Base-by-base conservation (phyloP, 1,140 invertebrate species). In the Pteromalus puparum region DNA sequence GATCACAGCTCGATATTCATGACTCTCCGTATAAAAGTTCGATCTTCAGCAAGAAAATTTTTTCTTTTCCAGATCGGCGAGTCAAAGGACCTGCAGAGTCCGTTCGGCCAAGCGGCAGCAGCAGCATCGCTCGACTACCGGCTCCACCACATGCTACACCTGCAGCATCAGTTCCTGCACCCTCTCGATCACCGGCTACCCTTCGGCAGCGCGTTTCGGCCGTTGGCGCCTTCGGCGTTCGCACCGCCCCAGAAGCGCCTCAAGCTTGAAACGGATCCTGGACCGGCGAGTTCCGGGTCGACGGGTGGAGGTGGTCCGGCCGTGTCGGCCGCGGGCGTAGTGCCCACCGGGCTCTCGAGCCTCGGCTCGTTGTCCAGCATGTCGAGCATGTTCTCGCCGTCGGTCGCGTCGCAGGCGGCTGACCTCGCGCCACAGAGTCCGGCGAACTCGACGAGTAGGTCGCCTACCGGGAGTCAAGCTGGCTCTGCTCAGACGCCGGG, bases 181-280 rank as follows among this genome's bases (percentile, higher is more conserved):
- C 94, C 91, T 70, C 87, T 92, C 73, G 93, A 93, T 81, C 93
- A 93, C 61, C 90, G 93, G 85, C 86, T 92, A 81, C 92, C 92
- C 30, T 93, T 94, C 83, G 61, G 85, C 18, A 91, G 92, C 70
- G 91, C 92, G 24, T 93, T 93, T 81, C 88, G 92, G 42, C 91
- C 92, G 0, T 87, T 92, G 87, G 93, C 90, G 46, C 93, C 94
- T 18, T 94, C 93, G 73, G 94, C 94, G 24, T 94, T 94, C 87
- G 93, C 93, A 46, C 93, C 93, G n/a, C 93, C 93, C 42, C 92
- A 91, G 80, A 94, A 94, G 92, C 93, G 93, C 87, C 89, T 94
- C 30, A 94, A 94, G 87, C 91, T 94, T 79, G 94, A 94, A 83
- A 91, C 92, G 82, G 91, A 89, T 81, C 53, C 53, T n/a, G 88